A percentile compares a stretch with the other conserved stretches of the same genome.
Conservation (phyloP, 2,797 vertebrate genomes). For the Pangasius macronema region DNA sequence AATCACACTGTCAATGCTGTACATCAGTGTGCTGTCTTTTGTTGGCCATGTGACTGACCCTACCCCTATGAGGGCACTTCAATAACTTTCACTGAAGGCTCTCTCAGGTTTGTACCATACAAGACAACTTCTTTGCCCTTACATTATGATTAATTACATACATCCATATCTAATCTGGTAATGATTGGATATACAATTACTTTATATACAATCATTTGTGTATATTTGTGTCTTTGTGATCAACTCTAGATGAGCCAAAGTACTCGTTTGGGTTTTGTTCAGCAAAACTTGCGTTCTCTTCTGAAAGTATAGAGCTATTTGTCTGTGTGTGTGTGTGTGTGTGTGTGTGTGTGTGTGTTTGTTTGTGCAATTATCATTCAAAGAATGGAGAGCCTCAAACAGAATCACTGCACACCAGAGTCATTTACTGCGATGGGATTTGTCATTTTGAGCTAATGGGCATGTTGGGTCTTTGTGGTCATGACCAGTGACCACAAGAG, state of each 20-base stretch:
- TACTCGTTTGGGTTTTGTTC: neutral
- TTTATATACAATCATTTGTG: neutral
- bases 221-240: neutral
- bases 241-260: neutral
- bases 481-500: constrained; percentile 18
- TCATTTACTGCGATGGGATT: constrained; percentile 20
- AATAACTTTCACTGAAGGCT: constrained; percentile 1
- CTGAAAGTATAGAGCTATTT: neutral
- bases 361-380: neutral
- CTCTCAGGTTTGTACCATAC: neutral
- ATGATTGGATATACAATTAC: neutral
- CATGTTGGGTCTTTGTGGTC: constrained; percentile 34
- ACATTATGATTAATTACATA: neutral
- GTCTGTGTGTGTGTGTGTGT: neutral
- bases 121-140: neutral
- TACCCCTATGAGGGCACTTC: neutral
- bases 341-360: neutral
- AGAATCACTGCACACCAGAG: neutral
- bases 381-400: neutral
- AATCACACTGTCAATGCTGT: constrained; percentile 20
- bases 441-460: constrained; percentile 30
- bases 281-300: neutral
- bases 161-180: neutral
- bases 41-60: neutral
- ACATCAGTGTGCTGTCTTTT: constrained; percentile 20